These are phyloP conservation scores for Microctenopoma stevenorrisi DNA, from an alignment of 2,797 vertebrate genomes.

Conservation along the genomic window DNA sequence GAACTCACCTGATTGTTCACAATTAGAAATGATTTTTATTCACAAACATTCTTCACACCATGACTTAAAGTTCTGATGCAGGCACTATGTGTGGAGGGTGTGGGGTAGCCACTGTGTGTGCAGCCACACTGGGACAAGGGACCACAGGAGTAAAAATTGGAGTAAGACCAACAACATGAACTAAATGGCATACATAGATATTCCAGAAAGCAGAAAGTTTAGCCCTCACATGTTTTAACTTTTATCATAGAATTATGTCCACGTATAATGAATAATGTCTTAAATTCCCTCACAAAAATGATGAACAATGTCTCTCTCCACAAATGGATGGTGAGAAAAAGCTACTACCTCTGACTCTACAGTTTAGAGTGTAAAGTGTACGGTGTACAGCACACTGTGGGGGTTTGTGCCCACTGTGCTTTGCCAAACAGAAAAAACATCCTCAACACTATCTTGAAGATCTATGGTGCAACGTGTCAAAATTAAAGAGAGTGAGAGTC, in stretches of 20 bases:
- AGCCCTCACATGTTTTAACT: not conserved
- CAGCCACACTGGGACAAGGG: slow-evolving; percentile 68
- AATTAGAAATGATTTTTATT: slow-evolving; percentile 30
- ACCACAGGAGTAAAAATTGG: slow-evolving; percentile 51
- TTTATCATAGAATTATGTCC: slow-evolving; percentile 1
- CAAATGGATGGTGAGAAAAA: too few relatives aligned
- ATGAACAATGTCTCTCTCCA: too few relatives aligned
- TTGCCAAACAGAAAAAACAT: not conserved
- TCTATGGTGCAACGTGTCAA: slow-evolving; percentile 69
- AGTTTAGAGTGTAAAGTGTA: too few relatives aligned
- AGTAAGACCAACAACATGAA: slow-evolving; percentile 4
- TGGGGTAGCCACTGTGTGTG: slow-evolving; percentile 51
- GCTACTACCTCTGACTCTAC: too few relatives aligned
- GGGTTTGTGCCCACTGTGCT: slow-evolving; percentile 39
- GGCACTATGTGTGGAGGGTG: slow-evolving; percentile 31
- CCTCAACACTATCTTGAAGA: slow-evolving; percentile 65
- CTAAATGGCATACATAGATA: not conserved
- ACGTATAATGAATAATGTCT: too few relatives aligned
- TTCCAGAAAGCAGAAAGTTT: too few relatives aligned
- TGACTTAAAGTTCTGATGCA: slow-evolving; percentile 61
- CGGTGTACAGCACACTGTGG: slow-evolving; percentile 31
- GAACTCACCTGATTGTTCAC: slow-evolving; percentile 22
- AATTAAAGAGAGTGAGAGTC: slow-evolving; percentile 27
- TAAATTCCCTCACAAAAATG: too few relatives aligned
- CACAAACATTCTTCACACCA: slow-evolving; percentile 68